Base-by-base conservation (phyloP, 2,888 invertebrate genomes). In the Camptogramma bilineatum region DNA sequence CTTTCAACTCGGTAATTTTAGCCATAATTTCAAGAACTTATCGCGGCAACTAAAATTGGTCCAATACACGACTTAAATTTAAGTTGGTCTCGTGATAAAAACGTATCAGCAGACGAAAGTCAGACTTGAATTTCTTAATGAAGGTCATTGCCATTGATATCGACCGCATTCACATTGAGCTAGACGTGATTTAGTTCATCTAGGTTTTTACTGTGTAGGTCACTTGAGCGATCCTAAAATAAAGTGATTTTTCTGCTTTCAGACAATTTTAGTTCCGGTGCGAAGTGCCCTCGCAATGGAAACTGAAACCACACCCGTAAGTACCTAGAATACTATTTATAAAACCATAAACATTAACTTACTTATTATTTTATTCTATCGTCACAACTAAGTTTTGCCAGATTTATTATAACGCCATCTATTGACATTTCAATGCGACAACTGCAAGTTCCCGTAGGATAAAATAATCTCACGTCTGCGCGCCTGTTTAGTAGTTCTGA, bases 291-390 rank as follows among this genome's bases (percentile, higher is more conserved):
- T 72, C 76, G 66, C 66, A 71, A 91, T 89, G 91, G 77, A 81
- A 74, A 78, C 80, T 76, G 82, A 85, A 77, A 85, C 85, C 84
- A 85, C 87, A 90, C 86, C 88, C 88, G 91, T 92, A 77, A 91
- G 91, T 92, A 86, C 70, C 62, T 82, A 80, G 69, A 70, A 44
- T 58, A 31, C 64, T 69, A 66, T 16, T 59, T 19, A 59, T 57
- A 53, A 64, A 54, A 61, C 48, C 19, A 18, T 54, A 19, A 48
- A 46, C n/a, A n/a, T 17, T 39, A 66, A 58, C 61, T 62, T 66
- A 70, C 44, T 58, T 59, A 56, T 52, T 61, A 42, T 64, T 71
- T 73, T 66, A 66, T 69, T 68, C 59, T 79, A 72, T 78, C 79
- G 82, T 87, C 84, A 85, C 83, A 86, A 82, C 80, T 59, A 56